phyloP scores from a whole-genome alignment of 2,113 vertebrate species.

The Lycaon pictus region DNA sequence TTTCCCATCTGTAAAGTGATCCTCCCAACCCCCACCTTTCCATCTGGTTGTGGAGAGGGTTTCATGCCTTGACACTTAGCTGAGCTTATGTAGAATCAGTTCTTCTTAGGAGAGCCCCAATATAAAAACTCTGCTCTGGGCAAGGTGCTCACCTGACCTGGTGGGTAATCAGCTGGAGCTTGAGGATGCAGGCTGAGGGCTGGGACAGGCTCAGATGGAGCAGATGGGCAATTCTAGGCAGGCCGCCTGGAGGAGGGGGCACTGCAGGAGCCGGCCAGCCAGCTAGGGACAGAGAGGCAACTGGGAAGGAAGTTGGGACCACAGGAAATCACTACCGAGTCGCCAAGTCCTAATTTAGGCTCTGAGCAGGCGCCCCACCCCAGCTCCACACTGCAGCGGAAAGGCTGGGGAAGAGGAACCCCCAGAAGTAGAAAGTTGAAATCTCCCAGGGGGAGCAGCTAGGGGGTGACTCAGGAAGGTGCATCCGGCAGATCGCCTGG shows the following conservation, averaged over 20 bases:
- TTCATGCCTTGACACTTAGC: background rate
- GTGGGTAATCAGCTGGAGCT: background rate
- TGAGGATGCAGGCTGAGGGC: background rate
- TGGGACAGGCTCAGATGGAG: background rate
- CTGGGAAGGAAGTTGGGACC: conserved; percentile 42
- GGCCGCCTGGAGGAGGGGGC: background rate
- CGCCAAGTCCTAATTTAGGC: conserved; percentile 26
- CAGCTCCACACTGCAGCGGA: background rate
- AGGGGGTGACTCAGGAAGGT: background rate
- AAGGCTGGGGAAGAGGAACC: conserved; percentile 7
- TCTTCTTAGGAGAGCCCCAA: background rate
- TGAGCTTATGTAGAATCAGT: background rate
- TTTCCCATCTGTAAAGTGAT: background rate
- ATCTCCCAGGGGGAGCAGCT: background rate
- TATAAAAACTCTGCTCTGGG: background rate
- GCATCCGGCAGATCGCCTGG: background rate
- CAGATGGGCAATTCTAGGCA: background rate
- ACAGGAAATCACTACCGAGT: conserved; percentile 26
- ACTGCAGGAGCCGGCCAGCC: background rate
- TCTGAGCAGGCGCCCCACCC: background rate
- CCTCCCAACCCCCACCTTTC: background rate
- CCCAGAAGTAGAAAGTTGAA: conserved; percentile 12
- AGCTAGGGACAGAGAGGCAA: background rate
- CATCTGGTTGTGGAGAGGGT: background rate
- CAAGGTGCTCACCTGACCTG: background rate